Evolutionary conservation across 1,140 invertebrate species (phyloP), one percentile per base, ranked within the genome.

Genomic region (Ptiloglossa arizonensis): DNA sequence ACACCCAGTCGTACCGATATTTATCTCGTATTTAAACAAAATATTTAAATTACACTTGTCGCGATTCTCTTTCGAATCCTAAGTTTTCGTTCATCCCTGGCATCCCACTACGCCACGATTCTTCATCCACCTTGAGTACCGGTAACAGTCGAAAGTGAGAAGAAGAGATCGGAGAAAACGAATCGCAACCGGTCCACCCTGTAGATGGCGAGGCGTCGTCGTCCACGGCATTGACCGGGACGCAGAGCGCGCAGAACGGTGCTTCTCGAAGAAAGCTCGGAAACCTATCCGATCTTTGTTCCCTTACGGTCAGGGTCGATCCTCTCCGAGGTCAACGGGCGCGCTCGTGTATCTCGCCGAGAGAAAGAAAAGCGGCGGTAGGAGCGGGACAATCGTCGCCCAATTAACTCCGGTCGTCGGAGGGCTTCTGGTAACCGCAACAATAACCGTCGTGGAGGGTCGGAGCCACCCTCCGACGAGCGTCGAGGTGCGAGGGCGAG

Each of bases 381-480:
- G 67, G 35, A n/a, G 29, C 41, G 35, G 71, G 48, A 89, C 87
- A 90, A 90, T 90, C 89, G 86, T 87, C 85, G 87, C 86, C 89
- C 89, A 91, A 91, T 91, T 91, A 91, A 89, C 89, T 87, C 77
- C 79, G 82, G 41, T 80, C 87, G 80, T 81, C 73, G 75, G 72
- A 82, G 86, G 88, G 88, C 81, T 88, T 86, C 87, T 79, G 83
- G 85, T 89, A 89, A 89, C 85, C 86, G 85, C 85, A 87, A 90
- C 88, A 90, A 91, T 90, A 90, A 90, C 87, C 86, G 75, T 78
- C 59, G 73, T 52, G 82, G 64, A 81, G 82, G 75, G 78, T 81
- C 72, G 72, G 72, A 71, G 82, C 76, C 86, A 81, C 83, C 73
- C 83, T 85, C 54, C 64, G 57, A 70, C 71, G 17, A 29, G 41